Percentiles rank a stretch among this genome's conserved stretches.
These are phyloP conservation scores for Enteromius thamalakanensis DNA, from an alignment of 2,797 vertebrate genomes.

Conservation along the genomic window DNA sequence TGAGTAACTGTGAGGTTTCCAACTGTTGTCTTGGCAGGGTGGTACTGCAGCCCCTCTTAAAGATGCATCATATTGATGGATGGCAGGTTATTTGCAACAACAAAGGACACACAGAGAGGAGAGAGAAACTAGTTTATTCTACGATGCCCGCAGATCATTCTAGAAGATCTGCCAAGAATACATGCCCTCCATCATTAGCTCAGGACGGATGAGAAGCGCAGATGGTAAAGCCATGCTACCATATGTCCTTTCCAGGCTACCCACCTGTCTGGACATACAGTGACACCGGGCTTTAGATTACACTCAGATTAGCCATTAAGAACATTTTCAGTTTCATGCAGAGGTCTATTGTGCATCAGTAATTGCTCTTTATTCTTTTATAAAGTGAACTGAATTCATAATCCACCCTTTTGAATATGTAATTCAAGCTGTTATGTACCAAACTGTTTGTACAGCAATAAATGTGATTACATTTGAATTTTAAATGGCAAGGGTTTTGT, in stretches of 20 bases:
- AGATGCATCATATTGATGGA: conserved; percentile 63
- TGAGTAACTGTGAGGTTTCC: conserved; percentile 50
- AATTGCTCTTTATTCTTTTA: conserved; percentile 3
- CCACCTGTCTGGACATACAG: conserved; percentile 46
- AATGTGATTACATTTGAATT: conserved; percentile 17
- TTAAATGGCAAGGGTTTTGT: conserved; percentile 6
- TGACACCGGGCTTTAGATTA: conserved; percentile 50
- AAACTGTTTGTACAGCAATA: conserved; percentile 6
- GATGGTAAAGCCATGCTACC: conserved; percentile 48
- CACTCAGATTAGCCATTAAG: conserved; percentile 48
- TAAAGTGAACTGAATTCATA: conserved; percentile 14
- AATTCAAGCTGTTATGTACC: conserved; percentile 19
- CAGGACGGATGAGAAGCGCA: conserved; percentile 51
- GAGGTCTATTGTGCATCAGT: background rate
- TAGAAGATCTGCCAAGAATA: conserved; percentile 60
- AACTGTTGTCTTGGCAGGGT: conserved; percentile 53
- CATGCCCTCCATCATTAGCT: conserved; percentile 55
- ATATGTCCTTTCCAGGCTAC: conserved; percentile 55
- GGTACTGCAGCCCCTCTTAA: conserved; percentile 41
- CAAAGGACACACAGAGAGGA: conserved; percentile 62
- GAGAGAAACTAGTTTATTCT: conserved; percentile 60
- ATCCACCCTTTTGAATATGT: background rate
- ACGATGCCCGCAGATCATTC: conserved; percentile 52
- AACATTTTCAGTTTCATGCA: conserved; percentile 17
- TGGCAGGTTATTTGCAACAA: conserved; percentile 63